These are phyloP conservation scores for Phyllostomus discolor DNA, from an alignment of 2,113 vertebrate genomes.

Conservation along the genomic window DNA sequence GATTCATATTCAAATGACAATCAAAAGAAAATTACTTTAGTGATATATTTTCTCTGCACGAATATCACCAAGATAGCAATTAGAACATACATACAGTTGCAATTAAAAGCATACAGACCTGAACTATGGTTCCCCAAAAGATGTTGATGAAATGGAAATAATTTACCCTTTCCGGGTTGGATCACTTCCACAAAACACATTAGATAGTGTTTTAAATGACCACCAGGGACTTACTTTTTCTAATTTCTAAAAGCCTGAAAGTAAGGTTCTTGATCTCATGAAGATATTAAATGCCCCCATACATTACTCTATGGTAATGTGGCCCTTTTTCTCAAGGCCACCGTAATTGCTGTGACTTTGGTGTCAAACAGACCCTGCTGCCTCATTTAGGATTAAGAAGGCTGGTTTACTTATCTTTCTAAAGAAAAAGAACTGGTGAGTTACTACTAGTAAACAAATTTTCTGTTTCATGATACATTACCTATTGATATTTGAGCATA, in stretches of 20 bases:
- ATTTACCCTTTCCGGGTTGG: neutral
- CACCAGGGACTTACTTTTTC: neutral
- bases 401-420: neutral
- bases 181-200: neutral
- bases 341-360: neutral
- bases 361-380: neutral
- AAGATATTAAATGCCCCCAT: neutral
- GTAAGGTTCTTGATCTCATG: neutral
- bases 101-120: constrained; percentile 19
- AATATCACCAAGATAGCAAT: neutral
- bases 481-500: neutral
- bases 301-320: neutral
- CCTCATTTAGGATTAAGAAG: neutral
- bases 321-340: neutral
- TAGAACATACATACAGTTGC: neutral
- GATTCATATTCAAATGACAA: neutral
- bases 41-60: neutral
- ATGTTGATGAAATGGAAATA: constrained; percentile 52
- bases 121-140: constrained; percentile 23
- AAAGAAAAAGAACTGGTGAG: neutral
- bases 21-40: neutral
- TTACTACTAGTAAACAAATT: neutral
- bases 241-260: neutral
- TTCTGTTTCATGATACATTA: neutral
- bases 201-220: constrained; percentile 6